Evolutionary conservation across 2,113 vertebrate genomes (phyloP), one percentile per base, ranked within the genome.

Genomic region (Hippocampus barbouri): DNA sequence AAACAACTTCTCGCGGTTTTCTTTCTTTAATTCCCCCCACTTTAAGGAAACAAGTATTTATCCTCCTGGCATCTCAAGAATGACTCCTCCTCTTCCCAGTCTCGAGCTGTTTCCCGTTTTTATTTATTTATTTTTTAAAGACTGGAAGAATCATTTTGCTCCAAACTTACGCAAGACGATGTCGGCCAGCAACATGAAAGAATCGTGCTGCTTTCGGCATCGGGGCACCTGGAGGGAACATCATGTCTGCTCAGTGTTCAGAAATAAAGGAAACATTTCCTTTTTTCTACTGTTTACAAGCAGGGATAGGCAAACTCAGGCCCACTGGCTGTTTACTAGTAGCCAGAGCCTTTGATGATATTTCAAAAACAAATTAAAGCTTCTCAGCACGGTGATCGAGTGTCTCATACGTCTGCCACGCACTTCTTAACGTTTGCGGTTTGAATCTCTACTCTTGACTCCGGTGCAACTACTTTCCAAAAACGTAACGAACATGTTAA

Each of bases 61-160:
- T 72, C 54, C 40, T 51, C 49, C 69, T 27, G 64, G 70, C 53
- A 79, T 75, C 43, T 68, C 15, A 76, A 60, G 63, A 85, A 78
- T 69, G 60, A 15, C 9, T 76, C 49, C 41, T 47, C 63, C 54
- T 71, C 73, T 68, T 69, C 41, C 71, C 53, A 60, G 27, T 10
- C 57, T 64, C 54, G 23, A 68, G 56, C 83, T 77, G 81, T 86
- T 89, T 87, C 70, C 75, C 72, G 15, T 34, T 30, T 60, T 60
- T 30, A 34, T 61, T 60, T 27, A 0, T 18, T 34, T 34, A 9
- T 30, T 8, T 8, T 47, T 64, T 63, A 73, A 74, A 77, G 59
- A 45, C 41, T 73, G 70, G 80, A 77, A 69, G 74, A 77, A 56
- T 66, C 56, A 0, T 38, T 70, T 71, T 68, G 40, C 79, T 72